Conservation (phyloP, 2,113 vertebrate species). For the Gambusia holbrooki region DNA sequence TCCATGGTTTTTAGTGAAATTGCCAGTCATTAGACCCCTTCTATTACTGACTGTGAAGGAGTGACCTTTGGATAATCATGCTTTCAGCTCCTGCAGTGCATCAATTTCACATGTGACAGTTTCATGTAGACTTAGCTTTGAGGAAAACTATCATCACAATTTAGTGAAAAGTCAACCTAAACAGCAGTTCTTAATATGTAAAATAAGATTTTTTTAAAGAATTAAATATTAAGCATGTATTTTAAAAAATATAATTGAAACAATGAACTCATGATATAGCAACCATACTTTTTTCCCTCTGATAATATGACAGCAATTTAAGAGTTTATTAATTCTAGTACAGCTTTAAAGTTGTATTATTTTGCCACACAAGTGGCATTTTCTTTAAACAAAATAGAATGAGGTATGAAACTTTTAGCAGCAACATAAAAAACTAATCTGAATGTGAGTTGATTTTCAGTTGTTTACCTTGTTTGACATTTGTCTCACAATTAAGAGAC, state of each 20-base stretch:
- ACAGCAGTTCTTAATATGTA: background rate
- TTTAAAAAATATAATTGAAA: background rate
- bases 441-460: background rate
- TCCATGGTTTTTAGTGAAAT: slow-evolving; percentile 26
- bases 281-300: background rate
- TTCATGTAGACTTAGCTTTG: slow-evolving; percentile 21
- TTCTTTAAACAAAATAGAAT: too few relatives aligned
- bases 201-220: background rate
- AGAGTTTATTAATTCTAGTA: background rate
- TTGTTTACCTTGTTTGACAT: background rate
- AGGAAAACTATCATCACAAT: slow-evolving; percentile 26
- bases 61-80: slow-evolving; percentile 48
- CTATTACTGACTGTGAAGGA: slow-evolving; percentile 29
- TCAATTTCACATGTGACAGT: slow-evolving; percentile 18
- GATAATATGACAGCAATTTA: background rate
- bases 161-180: background rate
- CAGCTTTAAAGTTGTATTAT: too few relatives aligned
- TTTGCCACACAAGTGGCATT: too few relatives aligned
- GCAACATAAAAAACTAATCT: too few relatives aligned
- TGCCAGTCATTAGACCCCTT: slow-evolving; percentile 36
- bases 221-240: background rate
- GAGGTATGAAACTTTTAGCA: too few relatives aligned
- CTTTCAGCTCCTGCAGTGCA: slow-evolving; percentile 18
- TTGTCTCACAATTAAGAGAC: background rate
- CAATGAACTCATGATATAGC: too few relatives aligned